Conservation (phyloP, 2,888 invertebrate genomes). For the Phrixothrix hirtus region DNA sequence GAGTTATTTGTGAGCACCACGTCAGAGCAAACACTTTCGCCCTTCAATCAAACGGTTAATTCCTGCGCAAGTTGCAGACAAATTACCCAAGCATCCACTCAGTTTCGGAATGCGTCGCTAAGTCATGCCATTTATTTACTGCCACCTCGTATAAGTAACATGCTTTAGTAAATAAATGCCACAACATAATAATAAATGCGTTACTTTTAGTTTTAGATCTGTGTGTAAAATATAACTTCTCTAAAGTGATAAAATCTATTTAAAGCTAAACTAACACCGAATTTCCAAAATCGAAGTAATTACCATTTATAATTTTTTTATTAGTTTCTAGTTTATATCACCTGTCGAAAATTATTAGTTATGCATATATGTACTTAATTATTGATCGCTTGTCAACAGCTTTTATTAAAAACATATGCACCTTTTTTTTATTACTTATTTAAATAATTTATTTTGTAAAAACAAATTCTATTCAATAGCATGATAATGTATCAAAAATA, state of each 20-base stretch:
- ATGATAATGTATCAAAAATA: no score
- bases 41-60: constrained; percentile 52
- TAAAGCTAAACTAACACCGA: neutral
- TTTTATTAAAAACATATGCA: neutral
- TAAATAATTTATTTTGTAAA: no score
- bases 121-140: constrained; percentile 48
- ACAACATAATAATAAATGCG: constrained; percentile 30
- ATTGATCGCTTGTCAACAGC: neutral
- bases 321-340: neutral
- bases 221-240: constrained; percentile 15
- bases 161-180: constrained; percentile 32
- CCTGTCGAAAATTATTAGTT: neutral
- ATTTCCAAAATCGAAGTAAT: neutral
- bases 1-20: constrained; percentile 53
- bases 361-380: neutral
- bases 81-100: constrained; percentile 48
- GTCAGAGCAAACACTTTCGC: constrained; percentile 53
- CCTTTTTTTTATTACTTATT: neutral
- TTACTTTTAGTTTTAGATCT: constrained; percentile 28
- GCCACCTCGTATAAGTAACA: constrained; percentile 35
- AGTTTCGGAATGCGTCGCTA: constrained; percentile 45
- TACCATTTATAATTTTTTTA: neutral
- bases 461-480: no score
- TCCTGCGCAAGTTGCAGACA: constrained; percentile 51
- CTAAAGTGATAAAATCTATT: constrained; percentile 7